These are phyloP conservation scores for Nipponacmea schrenckii DNA, from an alignment of 2,888 invertebrate genomes.

Conservation along the genomic window DNA sequence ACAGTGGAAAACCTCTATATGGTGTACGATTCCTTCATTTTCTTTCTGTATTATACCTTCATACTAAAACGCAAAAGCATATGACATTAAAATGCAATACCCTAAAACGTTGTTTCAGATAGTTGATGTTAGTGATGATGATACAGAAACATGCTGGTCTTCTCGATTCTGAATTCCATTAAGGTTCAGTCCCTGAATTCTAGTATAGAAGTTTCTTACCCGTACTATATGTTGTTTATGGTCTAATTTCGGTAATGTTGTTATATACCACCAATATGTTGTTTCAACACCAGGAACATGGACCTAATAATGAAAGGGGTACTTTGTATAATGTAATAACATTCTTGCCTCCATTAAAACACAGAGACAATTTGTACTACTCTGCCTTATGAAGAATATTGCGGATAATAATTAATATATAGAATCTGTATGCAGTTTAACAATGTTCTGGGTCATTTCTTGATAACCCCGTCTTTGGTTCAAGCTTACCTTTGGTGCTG, in stretches of 20 bases:
- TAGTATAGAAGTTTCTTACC: slow-evolving; percentile 61
- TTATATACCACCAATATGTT: slow-evolving; percentile 95
- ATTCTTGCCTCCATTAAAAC: too few relatives aligned
- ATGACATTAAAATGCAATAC: not conserved
- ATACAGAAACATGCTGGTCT: too few relatives aligned
- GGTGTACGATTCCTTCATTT: slow-evolving; percentile 91
- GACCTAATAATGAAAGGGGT: slow-evolving; percentile 49
- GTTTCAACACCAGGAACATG: slow-evolving; percentile 85
- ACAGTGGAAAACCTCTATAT: slow-evolving; percentile 98
- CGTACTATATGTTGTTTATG: slow-evolving; percentile 80
- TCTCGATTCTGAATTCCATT: too few relatives aligned
- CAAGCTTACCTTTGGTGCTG: slow-evolving; percentile 54
- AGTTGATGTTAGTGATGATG: not conserved
- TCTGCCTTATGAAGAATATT: too few relatives aligned
- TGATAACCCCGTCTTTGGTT: too few relatives aligned
- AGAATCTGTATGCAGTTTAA: too few relatives aligned
- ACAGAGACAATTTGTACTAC: too few relatives aligned
- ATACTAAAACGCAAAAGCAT: slow-evolving; percentile 75
- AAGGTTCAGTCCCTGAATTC: not conserved
- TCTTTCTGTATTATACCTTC: slow-evolving; percentile 84
- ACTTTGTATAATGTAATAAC: too few relatives aligned
- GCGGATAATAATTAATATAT: too few relatives aligned
- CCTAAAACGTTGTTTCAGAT: not conserved
- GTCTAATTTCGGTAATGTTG: slow-evolving; percentile 79
- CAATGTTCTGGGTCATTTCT: too few relatives aligned